Base-by-base conservation (phyloP, 2,113 vertebrate species). In the Cinclus cinclus region DNA sequence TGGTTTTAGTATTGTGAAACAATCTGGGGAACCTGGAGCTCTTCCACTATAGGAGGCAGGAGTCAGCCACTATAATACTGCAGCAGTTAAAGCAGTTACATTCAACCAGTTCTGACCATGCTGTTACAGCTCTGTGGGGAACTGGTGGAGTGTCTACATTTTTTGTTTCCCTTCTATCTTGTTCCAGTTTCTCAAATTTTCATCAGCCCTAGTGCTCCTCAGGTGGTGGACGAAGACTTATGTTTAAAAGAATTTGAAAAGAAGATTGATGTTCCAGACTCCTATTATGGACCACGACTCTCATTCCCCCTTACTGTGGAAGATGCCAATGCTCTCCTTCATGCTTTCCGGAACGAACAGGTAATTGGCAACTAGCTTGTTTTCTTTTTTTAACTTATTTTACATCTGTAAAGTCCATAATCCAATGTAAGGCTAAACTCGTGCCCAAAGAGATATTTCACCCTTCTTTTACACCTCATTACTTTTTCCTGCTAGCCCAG, bases 261-360 rank as follows among this genome's bases (percentile, higher is more conserved):
- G 24, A 97, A 98, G 49, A 98, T 99, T 78, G 84, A 97, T 2
- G 94, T 99, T 74, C 98, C 99, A 6, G 97, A 98, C 27, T 98
- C 98, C 14, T 99, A 99, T 93, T 59, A 59, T 2, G 99, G 99
- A 11, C 99, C 99, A 59, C 98, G 96, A 20, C 97, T 99, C 33
- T 98, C 98, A 2, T 99, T 99, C 89, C 99, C 99, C 30, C 98
- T 99, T 74, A 98, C 98, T 6, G 96, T 97, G 87, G 78, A 97
- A 9, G 98, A 99, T 86, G 98, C 98, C 22, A 97, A 97, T 62
- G 50, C 96, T 56, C 98, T 99, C 52, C 97, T 99, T 90, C 86
- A 97, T 39, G 99, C 98, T 53, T 99, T 99, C 96, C 99, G 98
- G 93, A 96, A 99, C 53, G 97, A 98, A 83, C 98, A 99, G 98